Percentiles rank a stretch among this genome's conserved stretches.
These are phyloP conservation scores for Drosophila suzukii DNA, from an alignment of 1,140 invertebrate species.

Conservation along the genomic window DNA sequence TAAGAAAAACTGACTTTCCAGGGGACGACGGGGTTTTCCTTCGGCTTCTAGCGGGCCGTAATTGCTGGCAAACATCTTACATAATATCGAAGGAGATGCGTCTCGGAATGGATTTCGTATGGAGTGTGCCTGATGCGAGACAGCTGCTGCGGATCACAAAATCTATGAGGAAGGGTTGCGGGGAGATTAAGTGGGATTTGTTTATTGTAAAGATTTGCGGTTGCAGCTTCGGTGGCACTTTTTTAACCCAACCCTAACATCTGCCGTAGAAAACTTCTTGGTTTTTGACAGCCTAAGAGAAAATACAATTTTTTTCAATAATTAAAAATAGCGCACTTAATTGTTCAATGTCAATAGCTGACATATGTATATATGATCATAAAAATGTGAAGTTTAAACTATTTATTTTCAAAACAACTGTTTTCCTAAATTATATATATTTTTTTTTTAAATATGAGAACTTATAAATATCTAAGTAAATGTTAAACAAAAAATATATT, in stretches of 20 bases:
- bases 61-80: slow-evolving; percentile 71
- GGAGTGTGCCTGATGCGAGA: slow-evolving; percentile 75
- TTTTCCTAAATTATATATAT: too few species aligned
- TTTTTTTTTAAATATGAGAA: too few species aligned
- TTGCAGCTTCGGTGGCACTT: slow-evolving; percentile 22
- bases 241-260: slow-evolving; percentile 9
- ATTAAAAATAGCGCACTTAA: too few species aligned
- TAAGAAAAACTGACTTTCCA: slow-evolving; percentile 69
- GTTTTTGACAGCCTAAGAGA: not conserved
- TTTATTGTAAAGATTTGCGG: slow-evolving; percentile 71
- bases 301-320: not conserved
- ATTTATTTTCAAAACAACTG: too few species aligned
- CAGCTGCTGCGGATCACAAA: slow-evolving; percentile 53
- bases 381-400: too few species aligned
- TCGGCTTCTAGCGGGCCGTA: slow-evolving; percentile 49
- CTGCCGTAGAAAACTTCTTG: slow-evolving; percentile 21
- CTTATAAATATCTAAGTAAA: too few species aligned
- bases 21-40: slow-evolving; percentile 57
- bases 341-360: too few species aligned
- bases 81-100: slow-evolving; percentile 59
- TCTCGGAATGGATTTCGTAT: slow-evolving; percentile 52
- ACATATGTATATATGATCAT: too few species aligned
- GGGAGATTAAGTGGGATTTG: slow-evolving; percentile 54
- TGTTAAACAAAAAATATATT: too few species aligned
- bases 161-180: slow-evolving; percentile 61